phyloP scores from a whole-genome alignment of 2,113 vertebrate genomes.

The Pelecanoides urinatrix region DNA sequence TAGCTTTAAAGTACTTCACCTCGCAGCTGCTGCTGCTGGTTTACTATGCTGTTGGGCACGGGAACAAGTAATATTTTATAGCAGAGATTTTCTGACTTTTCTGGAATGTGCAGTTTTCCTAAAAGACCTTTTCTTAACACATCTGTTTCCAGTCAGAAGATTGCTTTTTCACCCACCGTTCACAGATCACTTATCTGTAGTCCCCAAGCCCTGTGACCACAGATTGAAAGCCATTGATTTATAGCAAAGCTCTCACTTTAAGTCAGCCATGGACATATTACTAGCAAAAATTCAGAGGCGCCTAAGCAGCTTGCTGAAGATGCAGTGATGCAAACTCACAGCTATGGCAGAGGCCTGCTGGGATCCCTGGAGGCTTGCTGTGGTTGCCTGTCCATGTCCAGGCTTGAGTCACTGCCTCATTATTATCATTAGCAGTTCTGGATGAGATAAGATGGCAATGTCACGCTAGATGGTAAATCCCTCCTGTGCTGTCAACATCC shows the following conservation, averaged over 20 bases:
- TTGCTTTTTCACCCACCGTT: not conserved
- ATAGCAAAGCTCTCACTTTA: not conserved
- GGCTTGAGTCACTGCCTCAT: not conserved
- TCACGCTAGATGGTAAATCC: not conserved
- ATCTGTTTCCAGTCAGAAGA: not conserved
- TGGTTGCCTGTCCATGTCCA: not conserved
- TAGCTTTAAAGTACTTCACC: not conserved
- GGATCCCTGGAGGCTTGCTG: not conserved
- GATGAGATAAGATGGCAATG: not conserved
- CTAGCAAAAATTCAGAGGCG: not conserved
- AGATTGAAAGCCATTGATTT: not conserved
- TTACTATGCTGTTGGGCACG: not conserved
- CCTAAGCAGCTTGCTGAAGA: not conserved
- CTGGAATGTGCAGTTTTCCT: not conserved
- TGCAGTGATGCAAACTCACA: not conserved
- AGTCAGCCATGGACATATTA: not conserved
- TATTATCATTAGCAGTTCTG: not conserved
- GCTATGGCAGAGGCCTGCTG: not conserved
- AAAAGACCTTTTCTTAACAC: not conserved
- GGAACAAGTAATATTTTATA: not conserved
- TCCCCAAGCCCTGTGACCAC: not conserved
- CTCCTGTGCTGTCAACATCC: not conserved
- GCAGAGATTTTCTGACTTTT: not conserved
- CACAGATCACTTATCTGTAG: not conserved
- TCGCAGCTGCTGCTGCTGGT: not conserved